Evolutionary conservation across 1,140 invertebrate species (phyloP).

Genomic region (Acromyrmex echinatior): DNA sequence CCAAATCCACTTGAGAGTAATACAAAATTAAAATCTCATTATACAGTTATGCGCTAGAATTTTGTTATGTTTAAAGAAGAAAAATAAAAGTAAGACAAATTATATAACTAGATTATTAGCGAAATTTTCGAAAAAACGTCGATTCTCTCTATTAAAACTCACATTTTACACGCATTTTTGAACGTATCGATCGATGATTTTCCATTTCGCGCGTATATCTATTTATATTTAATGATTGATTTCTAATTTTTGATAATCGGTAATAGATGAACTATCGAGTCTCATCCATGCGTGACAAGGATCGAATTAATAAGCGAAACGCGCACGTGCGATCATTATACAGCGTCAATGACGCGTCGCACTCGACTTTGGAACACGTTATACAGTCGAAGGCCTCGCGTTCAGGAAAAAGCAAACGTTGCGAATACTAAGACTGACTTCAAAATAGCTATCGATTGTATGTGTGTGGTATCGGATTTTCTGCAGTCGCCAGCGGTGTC

Average conservation of each 20-base stretch:
- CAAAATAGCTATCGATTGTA: conserved; percentile 4
- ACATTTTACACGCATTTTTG: neutral
- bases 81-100: neutral
- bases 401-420: conserved; percentile 43
- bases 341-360: conserved; percentile 19
- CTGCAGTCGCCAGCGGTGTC: neutral
- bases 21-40: neutral
- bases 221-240: conserved; percentile 1
- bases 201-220: neutral
- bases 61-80: neutral
- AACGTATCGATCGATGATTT: neutral
- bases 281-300: neutral
- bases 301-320: neutral
- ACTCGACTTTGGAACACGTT: conserved; percentile 53
- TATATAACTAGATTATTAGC: neutral
- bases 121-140: neutral
- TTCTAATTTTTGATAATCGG: neutral
- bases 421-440: conserved; percentile 51
- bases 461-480: neutral
- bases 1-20: neutral
- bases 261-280: conserved; percentile 33
- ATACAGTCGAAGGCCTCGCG: conserved; percentile 45
- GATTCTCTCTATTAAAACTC: neutral
- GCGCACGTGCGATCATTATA: conserved; percentile 33
- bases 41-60: neutral